Evolutionary conservation across 2,113 vertebrate species (phyloP).

Genomic region (Cisticola juncidis): DNA sequence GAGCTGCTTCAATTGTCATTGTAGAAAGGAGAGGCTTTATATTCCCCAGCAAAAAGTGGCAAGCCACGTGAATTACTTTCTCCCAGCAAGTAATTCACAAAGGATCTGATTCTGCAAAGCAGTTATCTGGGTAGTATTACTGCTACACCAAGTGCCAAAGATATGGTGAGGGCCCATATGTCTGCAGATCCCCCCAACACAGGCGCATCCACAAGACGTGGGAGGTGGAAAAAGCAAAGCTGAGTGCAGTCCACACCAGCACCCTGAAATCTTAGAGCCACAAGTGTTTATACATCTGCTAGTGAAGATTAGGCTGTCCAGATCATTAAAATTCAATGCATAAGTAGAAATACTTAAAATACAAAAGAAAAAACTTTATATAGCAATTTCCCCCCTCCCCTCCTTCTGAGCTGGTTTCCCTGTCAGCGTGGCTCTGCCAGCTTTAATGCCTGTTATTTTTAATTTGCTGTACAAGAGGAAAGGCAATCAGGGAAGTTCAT

Average conservation of each 20-base stretch:
- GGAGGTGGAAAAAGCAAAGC: background rate
- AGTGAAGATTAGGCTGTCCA: background rate
- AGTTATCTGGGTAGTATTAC: background rate
- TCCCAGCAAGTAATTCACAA: background rate
- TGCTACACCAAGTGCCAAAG: background rate
- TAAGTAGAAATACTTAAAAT: background rate
- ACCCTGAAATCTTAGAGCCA: background rate
- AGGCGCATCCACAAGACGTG: background rate
- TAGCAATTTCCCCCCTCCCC: background rate
- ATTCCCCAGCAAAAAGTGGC: background rate
- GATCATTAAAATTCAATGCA: background rate
- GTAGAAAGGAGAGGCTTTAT: background rate
- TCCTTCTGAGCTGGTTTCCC: background rate
- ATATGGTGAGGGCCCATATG: background rate
- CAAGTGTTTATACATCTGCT: background rate
- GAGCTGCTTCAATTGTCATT: background rate
- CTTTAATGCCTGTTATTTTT: background rate
- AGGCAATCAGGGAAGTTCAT: conserved; percentile 30
- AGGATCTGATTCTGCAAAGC: background rate
- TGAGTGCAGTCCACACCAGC: background rate
- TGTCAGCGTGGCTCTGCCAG: background rate
- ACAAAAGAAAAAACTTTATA: background rate
- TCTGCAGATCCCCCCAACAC: background rate
- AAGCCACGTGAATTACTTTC: background rate
- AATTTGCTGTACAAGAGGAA: conserved; percentile 4